These are phyloP conservation scores for Trichomycterus rosablanca DNA, from an alignment of 2,113 vertebrate species.

Conservation along the genomic window DNA sequence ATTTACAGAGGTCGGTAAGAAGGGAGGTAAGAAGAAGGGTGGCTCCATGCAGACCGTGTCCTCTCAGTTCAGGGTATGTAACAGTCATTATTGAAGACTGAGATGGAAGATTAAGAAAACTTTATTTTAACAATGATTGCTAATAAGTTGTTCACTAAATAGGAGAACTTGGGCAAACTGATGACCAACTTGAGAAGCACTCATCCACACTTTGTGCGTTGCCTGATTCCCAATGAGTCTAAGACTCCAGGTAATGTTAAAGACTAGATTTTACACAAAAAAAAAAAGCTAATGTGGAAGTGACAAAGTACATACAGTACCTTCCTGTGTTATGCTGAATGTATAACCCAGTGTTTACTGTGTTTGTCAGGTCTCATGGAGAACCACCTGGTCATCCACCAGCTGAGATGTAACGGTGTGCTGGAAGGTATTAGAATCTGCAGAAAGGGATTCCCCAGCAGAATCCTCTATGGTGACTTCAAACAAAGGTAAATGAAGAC, in stretches of 20 bases:
- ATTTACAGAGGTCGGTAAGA: conserved; percentile 27
- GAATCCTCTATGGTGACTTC: conserved; percentile 44
- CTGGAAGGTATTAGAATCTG: conserved; percentile 46
- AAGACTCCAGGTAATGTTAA: conserved; percentile 42
- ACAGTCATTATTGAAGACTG: neutral
- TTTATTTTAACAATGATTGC: neutral
- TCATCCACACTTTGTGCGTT: conserved; percentile 48
- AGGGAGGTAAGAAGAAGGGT: conserved; percentile 52
- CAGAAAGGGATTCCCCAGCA: conserved; percentile 44
- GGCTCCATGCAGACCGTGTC: conserved; percentile 48
- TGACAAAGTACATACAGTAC: neutral
- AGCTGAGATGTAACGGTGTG: conserved; percentile 48
- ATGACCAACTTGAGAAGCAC: conserved; percentile 50
- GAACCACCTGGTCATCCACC: conserved; percentile 45
- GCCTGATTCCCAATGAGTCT: conserved; percentile 45
- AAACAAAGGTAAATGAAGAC: conserved; percentile 31
- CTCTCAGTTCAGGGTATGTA: conserved; percentile 43
- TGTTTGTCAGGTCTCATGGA: conserved; percentile 38
- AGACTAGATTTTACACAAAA: neutral
- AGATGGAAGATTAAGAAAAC: neutral
- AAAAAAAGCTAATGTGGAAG: neutral
- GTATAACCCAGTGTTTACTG: neutral
- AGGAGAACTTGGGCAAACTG: conserved; percentile 40
- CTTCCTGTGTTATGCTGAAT: neutral
- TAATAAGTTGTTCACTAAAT: conserved; percentile 3